Evolutionary conservation across 2,888 invertebrate species (phyloP).

Genomic region (Thymelicus lineola): DNA sequence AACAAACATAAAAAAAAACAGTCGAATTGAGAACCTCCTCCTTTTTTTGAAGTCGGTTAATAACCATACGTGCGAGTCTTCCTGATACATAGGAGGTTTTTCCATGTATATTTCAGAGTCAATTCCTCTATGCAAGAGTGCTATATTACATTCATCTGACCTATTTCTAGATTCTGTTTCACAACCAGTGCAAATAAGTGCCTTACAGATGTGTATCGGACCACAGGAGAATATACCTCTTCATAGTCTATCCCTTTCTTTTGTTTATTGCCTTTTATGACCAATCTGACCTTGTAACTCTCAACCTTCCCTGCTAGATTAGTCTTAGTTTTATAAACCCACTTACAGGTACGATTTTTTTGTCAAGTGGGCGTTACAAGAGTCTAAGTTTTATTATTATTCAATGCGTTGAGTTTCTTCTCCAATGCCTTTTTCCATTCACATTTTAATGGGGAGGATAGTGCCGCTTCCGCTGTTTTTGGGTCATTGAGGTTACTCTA

Average conservation of each 20-base stretch:
- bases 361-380: constrained; percentile 34
- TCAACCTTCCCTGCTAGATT: constrained; percentile 37
- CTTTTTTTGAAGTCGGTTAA: constrained; percentile 41
- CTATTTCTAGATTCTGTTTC: constrained; percentile 40
- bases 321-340: constrained; percentile 44
- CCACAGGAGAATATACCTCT: constrained; percentile 44
- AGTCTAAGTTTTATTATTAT: constrained; percentile 42
- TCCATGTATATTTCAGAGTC: constrained; percentile 46
- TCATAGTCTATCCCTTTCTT: constrained; percentile 42
- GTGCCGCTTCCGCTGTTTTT: neutral
- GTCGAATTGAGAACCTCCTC: too few relatives aligned
- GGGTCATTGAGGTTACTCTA: constrained; percentile 16
- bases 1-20: too few relatives aligned
- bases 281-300: constrained; percentile 41
- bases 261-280: constrained; percentile 43
- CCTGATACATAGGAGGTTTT: constrained; percentile 40
- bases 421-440: constrained; percentile 39
- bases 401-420: constrained; percentile 40
- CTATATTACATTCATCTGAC: constrained; percentile 45
- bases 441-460: constrained; percentile 4
- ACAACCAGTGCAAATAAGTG: constrained; percentile 43
- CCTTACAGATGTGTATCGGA: constrained; percentile 41
- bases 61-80: constrained; percentile 34
- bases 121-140: constrained; percentile 46
- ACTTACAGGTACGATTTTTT: constrained; percentile 42